Conservation (phyloP, 1,140 invertebrate genomes). For the Aphaenogaster floridana region DNA sequence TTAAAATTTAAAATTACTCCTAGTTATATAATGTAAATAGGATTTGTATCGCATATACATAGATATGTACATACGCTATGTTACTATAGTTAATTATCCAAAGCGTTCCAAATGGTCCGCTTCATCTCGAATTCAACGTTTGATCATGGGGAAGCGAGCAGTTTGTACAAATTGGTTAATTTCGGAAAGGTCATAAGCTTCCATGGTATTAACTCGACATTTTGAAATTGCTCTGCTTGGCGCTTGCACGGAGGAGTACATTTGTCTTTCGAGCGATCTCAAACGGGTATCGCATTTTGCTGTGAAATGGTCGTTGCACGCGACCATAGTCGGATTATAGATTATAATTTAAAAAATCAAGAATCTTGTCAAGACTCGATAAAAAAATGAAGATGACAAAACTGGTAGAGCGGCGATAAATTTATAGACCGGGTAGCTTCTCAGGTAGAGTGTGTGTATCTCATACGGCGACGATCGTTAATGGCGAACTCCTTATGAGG, state of each 20-base stretch:
- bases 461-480: slow-evolving; percentile 80
- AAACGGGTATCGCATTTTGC: slow-evolving; percentile 21
- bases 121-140: slow-evolving; percentile 39
- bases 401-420: slow-evolving; percentile 79
- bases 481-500: slow-evolving; percentile 76
- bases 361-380: slow-evolving; percentile 79
- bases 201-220: slow-evolving; percentile 50
- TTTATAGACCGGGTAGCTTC: slow-evolving; percentile 80
- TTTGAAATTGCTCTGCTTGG: slow-evolving; percentile 31
- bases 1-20: neutral
- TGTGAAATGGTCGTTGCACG: slow-evolving; percentile 50
- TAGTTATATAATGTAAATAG: neutral
- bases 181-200: slow-evolving; percentile 17
- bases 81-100: slow-evolving; percentile 43
- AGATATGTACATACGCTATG: neutral
- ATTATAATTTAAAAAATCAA: slow-evolving; percentile 57
- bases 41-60: neutral
- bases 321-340: slow-evolving; percentile 52
- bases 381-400: slow-evolving; percentile 81
- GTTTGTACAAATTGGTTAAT: slow-evolving; percentile 43
- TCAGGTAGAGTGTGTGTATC: slow-evolving; percentile 70
- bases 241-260: neutral
- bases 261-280: slow-evolving; percentile 7
- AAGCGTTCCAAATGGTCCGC: slow-evolving; percentile 10
- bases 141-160: slow-evolving; percentile 38